Percentiles rank a stretch among this genome's conserved stretches.
Conservation (phyloP, 1,140 invertebrate species). For the Dysdera silvatica region DNA sequence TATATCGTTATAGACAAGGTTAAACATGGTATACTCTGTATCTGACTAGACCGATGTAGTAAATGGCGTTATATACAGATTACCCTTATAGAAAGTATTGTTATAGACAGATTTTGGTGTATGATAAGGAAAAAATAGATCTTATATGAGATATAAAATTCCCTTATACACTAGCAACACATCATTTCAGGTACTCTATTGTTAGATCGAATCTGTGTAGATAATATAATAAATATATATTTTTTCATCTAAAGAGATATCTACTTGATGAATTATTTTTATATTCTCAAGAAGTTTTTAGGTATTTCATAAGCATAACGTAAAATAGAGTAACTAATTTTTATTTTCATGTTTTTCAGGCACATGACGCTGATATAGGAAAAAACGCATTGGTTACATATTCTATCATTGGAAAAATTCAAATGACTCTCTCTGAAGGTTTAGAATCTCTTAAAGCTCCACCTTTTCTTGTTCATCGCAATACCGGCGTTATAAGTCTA, state of each 20-base stretch:
- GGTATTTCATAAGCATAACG: not conserved
- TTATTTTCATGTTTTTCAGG: conserved; percentile 48
- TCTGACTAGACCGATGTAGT: no score
- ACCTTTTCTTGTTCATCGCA: conserved; percentile 71
- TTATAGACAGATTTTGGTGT: no score
- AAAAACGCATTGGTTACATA: conserved; percentile 68
- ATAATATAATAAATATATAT: no score
- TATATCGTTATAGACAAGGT: no score
- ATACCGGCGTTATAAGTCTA: conserved; percentile 71
- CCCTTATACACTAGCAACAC: no score
- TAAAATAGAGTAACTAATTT: not conserved
- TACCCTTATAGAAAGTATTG: no score
- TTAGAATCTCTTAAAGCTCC: conserved; percentile 66
- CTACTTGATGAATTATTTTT: not conserved
- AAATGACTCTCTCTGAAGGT: conserved; percentile 69
- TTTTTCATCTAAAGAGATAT: not conserved
- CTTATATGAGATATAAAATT: no score
- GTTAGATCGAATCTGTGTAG: no score
- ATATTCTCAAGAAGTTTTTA: not conserved
- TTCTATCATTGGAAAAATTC: conserved; percentile 65
- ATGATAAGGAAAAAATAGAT: no score
- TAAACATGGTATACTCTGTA: no score
- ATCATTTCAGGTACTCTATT: no score
- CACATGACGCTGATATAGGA: conserved; percentile 70
- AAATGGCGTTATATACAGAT: no score